Evolutionary conservation across 2,888 invertebrate species (phyloP).

Genomic region (Trissoscelio sp.): DNA sequence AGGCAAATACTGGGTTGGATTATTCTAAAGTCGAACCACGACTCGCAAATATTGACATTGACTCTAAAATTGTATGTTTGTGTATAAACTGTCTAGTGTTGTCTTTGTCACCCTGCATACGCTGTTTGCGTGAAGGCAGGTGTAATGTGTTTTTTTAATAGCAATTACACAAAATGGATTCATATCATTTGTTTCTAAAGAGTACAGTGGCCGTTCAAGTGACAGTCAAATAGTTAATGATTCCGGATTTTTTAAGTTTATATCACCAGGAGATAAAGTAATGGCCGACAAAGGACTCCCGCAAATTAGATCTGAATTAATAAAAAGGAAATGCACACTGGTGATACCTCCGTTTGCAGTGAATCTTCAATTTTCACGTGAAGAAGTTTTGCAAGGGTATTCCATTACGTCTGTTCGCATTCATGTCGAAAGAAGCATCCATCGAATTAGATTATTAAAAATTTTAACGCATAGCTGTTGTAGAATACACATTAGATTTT

Average conservation of each 20-base stretch:
- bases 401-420: conserved; percentile 3
- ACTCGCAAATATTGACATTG: too few relatives aligned
- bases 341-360: background rate
- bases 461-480: too few relatives aligned
- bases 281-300: conserved; percentile 3
- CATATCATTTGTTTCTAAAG: background rate
- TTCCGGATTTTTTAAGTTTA: background rate
- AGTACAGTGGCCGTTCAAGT: background rate
- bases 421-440: background rate
- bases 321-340: background rate
- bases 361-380: background rate
- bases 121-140: too few relatives aligned
- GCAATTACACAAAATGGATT: too few relatives aligned
- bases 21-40: too few relatives aligned
- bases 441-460: background rate
- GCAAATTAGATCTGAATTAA: background rate
- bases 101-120: too few relatives aligned
- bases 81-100: too few relatives aligned
- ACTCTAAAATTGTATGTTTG: too few relatives aligned
- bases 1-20: too few relatives aligned
- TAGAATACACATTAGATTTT: too few relatives aligned
- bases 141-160: too few relatives aligned
- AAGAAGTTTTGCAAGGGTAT: conserved; percentile 1
- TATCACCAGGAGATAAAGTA: background rate
- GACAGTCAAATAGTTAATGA: conserved; percentile 4